These are phyloP conservation scores for Drosophila barbarae DNA, from an alignment of 2,888 invertebrate species.

Conservation along the genomic window DNA sequence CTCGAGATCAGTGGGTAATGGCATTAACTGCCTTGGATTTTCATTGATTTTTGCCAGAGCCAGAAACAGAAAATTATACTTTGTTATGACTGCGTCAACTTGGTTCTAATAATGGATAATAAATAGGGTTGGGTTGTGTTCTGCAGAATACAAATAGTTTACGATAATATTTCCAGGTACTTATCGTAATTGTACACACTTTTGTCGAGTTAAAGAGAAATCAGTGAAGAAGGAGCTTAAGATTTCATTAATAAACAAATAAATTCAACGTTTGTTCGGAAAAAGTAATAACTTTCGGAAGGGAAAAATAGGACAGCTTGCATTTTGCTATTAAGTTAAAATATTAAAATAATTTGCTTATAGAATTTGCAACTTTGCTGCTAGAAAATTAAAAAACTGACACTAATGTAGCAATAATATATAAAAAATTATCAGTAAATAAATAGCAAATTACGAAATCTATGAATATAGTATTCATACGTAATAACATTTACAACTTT, in stretches of 20 bases:
- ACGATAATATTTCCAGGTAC: conserved; percentile 1
- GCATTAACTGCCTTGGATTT: conserved; percentile 10
- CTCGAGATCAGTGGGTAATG: conserved; percentile 12
- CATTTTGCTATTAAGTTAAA: not conserved
- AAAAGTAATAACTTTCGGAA: not conserved
- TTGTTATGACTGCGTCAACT: not conserved
- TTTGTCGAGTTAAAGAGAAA: not conserved
- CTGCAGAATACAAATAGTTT: not conserved
- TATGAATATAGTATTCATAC: not conserved
- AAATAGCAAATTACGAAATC: conserved; percentile 1
- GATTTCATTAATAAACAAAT: not conserved
- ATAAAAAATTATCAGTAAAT: not conserved
- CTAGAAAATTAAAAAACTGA: not conserved
- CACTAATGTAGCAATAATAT: not conserved
- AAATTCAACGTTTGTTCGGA: not conserved
- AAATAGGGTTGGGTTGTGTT: conserved; percentile 14
- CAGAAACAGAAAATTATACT: not conserved
- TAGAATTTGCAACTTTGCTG: not conserved
- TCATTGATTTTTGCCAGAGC: conserved; percentile 28
- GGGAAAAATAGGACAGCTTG: not conserved
- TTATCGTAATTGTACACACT: conserved; percentile 4
- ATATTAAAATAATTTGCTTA: not conserved
- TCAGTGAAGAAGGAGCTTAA: not conserved
- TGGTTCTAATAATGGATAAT: conserved; percentile 2
- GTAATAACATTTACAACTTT: not conserved